Evolutionary conservation across 2,888 invertebrate genomes (phyloP).

Genomic region (Chrysolina haemoptera): DNA sequence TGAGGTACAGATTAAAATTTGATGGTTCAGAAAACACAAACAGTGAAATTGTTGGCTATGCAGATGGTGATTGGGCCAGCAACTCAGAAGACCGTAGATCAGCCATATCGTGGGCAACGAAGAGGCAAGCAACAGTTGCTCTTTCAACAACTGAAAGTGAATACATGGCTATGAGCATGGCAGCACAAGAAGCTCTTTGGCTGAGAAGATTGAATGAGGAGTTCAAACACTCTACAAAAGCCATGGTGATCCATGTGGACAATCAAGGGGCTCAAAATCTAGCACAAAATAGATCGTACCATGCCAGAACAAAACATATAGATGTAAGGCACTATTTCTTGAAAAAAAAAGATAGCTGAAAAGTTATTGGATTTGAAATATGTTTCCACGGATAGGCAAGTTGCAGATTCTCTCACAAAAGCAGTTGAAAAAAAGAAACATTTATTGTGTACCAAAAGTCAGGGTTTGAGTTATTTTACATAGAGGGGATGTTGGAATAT

Average conservation of each 20-base stretch:
- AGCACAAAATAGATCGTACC: neutral
- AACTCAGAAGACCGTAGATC: neutral
- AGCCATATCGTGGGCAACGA: neutral
- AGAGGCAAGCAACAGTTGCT: neutral
- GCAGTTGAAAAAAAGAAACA: neutral
- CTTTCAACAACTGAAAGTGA: neutral
- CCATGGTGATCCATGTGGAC: neutral
- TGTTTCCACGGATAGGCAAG: neutral
- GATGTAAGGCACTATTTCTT: neutral
- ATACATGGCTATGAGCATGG: constrained; percentile 24
- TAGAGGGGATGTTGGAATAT: neutral
- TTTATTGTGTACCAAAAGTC: neutral
- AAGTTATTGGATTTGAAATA: neutral
- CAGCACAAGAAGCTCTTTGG: constrained; percentile 29
- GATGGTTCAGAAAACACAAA: neutral
- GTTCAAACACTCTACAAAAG: constrained; percentile 13
- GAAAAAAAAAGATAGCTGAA: neutral
- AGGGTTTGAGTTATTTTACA: neutral
- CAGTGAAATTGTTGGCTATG: constrained; percentile 31
- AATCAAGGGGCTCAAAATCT: neutral
- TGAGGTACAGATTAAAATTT: constrained; percentile 2
- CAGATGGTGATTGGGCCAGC: constrained; percentile 40
- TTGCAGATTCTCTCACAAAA: constrained; percentile 3
- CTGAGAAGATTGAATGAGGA: neutral
- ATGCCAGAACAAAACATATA: constrained; percentile 1